Evolutionary conservation across 1,140 invertebrate genomes (phyloP).

Genomic region (Anastrepha obliqua): DNA sequence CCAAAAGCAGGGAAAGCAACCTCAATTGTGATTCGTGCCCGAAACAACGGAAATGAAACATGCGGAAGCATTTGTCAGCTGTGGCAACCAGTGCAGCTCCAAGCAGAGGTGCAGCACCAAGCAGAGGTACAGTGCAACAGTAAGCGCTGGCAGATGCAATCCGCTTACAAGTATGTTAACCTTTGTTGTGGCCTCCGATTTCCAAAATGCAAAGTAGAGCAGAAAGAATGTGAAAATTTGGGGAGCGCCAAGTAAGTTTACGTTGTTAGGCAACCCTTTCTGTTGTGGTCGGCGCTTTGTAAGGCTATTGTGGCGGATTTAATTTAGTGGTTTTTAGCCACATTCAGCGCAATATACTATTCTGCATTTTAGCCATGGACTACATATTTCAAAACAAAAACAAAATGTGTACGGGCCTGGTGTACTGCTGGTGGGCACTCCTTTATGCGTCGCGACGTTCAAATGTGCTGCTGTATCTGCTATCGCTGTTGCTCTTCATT

Average conservation of each 20-base stretch:
- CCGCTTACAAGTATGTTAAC: background rate
- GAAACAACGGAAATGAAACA: conserved; percentile 42
- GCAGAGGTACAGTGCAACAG: background rate
- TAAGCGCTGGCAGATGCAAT: background rate
- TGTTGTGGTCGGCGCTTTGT: conserved; percentile 14
- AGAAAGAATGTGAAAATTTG: background rate
- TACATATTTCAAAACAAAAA: background rate
- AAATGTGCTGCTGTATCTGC: background rate
- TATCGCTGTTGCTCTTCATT: background rate
- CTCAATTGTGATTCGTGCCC: background rate
- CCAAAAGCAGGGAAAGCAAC: background rate
- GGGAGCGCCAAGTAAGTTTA: conserved; percentile 14
- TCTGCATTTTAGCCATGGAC: background rate
- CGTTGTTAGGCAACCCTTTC: conserved; percentile 26
- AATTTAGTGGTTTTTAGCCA: conserved; percentile 11
- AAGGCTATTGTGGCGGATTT: background rate
- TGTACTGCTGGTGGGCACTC: background rate
- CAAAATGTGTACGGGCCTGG: background rate
- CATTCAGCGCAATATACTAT: conserved; percentile 8
- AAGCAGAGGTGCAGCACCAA: background rate
- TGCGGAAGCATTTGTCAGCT: conserved; percentile 27
- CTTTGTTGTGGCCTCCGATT: background rate
- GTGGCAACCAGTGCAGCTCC: conserved; percentile 15
- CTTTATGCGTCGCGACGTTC: background rate
- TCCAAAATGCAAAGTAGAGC: conserved; percentile 18